phyloP scores from a whole-genome alignment of 2,888 invertebrate genomes.

The Mimumesa dahlbomi region DNA sequence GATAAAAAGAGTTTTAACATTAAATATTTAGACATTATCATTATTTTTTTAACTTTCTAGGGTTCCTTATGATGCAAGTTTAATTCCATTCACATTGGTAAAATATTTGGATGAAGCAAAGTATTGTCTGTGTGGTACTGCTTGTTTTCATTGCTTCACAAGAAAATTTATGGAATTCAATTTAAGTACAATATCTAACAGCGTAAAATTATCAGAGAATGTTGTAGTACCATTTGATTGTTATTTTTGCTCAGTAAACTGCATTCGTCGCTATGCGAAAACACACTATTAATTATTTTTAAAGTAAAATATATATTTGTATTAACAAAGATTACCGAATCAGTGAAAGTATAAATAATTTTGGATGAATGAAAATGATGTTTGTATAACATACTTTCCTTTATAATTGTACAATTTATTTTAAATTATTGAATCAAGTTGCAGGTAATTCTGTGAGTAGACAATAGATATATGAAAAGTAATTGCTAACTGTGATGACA shows the following conservation, averaged over 20 bases:
- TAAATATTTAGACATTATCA: conserved; percentile 14
- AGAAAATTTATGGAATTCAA: conserved; percentile 53
- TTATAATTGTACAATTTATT: too few relatives aligned
- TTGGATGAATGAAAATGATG: not conserved
- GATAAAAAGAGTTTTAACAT: too few relatives aligned
- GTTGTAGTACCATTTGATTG: conserved; percentile 82
- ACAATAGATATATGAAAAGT: not conserved
- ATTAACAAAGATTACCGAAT: too few relatives aligned
- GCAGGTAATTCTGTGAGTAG: too few relatives aligned
- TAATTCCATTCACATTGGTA: conserved; percentile 84
- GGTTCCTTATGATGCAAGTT: conserved; percentile 82
- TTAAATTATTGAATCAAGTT: too few relatives aligned
- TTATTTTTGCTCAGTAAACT: conserved; percentile 84
- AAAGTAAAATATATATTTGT: conserved; percentile 1
- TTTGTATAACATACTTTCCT: too few relatives aligned
- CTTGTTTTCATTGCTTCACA: conserved; percentile 75
- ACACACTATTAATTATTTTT: not conserved
- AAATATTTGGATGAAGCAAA: conserved; percentile 84
- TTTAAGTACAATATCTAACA: conserved; percentile 61
- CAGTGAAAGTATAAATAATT: not conserved
- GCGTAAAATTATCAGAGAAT: conserved; percentile 69
- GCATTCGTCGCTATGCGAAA: conserved; percentile 71
- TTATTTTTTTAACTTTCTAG: conserved; percentile 70
- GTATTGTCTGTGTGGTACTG: conserved; percentile 84
- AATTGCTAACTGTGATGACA: not conserved